Conservation (phyloP, 2,888 invertebrate genomes). For the Meloe dianella region DNA sequence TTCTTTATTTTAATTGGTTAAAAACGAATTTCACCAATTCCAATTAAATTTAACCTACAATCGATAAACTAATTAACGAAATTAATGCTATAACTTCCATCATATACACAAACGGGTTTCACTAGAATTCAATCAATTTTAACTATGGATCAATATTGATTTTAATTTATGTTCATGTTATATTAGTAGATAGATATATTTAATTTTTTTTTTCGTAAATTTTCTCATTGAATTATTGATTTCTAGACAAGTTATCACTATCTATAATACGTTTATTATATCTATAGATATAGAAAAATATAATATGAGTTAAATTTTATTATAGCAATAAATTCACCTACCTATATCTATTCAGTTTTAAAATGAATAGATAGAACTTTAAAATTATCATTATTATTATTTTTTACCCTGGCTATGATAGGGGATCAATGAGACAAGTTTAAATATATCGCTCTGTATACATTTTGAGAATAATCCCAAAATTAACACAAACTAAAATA, state of each 20-base stretch:
- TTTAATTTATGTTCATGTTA: not conserved
- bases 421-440: no score
- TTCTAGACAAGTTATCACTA: not conserved
- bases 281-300: not conserved
- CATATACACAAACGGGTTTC: not conserved
- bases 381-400: no score
- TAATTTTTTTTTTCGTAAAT: no score
- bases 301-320: not conserved
- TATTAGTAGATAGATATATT: no score
- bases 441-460: no score
- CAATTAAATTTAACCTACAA: not conserved
- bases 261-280: not conserved
- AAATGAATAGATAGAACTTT: not conserved
- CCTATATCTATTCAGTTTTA: not conserved
- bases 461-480: not conserved
- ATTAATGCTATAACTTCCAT: no score
- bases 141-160: not conserved
- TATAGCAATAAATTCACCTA: not conserved
- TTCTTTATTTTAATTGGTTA: no score
- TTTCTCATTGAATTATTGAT: not conserved
- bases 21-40: not conserved
- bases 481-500: not conserved
- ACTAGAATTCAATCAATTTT: conserved; percentile 3
- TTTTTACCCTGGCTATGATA: not conserved
- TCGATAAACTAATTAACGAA: not conserved